Conservation (phyloP, 2,888 invertebrate species). For the Himalopsyche anomala region DNA sequence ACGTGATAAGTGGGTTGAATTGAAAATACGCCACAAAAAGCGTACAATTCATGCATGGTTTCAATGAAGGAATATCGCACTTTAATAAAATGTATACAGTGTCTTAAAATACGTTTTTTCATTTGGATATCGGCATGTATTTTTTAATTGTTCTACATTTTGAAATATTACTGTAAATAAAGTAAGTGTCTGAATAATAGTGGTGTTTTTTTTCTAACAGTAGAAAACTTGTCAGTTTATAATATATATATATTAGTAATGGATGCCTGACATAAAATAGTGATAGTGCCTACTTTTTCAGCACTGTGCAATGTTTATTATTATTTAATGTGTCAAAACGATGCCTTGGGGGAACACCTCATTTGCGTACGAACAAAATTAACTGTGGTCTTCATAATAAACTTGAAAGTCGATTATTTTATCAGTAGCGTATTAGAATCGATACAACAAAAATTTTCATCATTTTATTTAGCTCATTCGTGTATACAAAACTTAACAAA, state of each 20-base stretch:
- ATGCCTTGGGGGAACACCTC: slow-evolving; percentile 20
- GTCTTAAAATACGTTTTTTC: no score
- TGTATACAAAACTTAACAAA: no score
- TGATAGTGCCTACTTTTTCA: not conserved
- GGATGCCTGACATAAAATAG: not conserved
- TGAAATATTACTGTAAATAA: no score
- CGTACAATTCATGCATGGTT: no score
- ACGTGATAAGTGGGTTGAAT: no score
- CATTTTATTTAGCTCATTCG: no score
- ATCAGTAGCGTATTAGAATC: not conserved
- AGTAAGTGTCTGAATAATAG: no score
- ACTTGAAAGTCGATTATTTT: not conserved
- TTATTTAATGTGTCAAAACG: slow-evolving; percentile 13
- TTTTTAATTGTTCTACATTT: no score
- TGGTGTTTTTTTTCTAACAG: not conserved
- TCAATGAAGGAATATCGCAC: no score
- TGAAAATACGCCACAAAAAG: no score
- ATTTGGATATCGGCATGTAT: no score
- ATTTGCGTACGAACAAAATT: not conserved
- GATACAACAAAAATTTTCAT: not conserved
- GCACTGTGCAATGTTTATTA: not conserved
- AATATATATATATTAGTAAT: not conserved
- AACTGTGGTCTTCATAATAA: not conserved
- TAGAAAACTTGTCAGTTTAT: not conserved
- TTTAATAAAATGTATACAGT: no score